A percentile compares a stretch with the other conserved stretches of the same genome.
These are phyloP conservation scores for Himantopus leucocephalus DNA, from an alignment of 2,113 vertebrate species.

Conservation along the genomic window DNA sequence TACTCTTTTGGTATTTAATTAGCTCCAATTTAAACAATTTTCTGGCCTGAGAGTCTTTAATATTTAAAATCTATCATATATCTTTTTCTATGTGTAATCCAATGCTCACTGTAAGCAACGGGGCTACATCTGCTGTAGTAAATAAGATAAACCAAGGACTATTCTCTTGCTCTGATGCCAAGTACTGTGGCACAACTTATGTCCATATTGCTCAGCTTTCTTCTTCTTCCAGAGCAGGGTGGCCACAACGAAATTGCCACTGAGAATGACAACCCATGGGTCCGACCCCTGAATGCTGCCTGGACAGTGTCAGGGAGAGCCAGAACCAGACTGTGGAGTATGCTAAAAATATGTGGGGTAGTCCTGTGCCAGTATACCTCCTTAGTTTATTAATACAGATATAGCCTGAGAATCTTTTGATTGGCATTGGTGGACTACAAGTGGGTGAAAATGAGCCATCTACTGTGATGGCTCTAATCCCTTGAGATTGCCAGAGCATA, in stretches of 20 bases:
- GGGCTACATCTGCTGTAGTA: not conserved
- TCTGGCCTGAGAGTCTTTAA: not conserved
- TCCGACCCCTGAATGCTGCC: not conserved
- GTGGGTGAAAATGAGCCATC: constrained; percentile 49
- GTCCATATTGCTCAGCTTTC: not conserved
- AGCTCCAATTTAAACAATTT: not conserved
- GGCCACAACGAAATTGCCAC: not conserved
- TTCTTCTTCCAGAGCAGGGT: not conserved
- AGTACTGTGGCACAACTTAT: not conserved
- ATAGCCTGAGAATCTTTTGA: not conserved
- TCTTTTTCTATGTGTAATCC: not conserved
- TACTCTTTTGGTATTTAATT: not conserved
- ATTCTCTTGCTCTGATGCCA: not conserved
- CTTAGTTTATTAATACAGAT: not conserved
- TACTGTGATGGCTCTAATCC: not conserved
- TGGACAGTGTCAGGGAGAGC: not conserved
- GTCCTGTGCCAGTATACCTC: not conserved
- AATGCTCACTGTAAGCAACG: not conserved
- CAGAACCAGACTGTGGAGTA: not conserved
- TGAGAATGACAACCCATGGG: not conserved
- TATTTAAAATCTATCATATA: not conserved
- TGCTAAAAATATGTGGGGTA: not conserved
- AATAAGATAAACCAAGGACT: not conserved
- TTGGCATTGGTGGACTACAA: not conserved
- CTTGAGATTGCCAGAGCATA: constrained; percentile 1